Base-by-base conservation (phyloP, 2,888 invertebrate species). In the Apocheima hispidaria region DNA sequence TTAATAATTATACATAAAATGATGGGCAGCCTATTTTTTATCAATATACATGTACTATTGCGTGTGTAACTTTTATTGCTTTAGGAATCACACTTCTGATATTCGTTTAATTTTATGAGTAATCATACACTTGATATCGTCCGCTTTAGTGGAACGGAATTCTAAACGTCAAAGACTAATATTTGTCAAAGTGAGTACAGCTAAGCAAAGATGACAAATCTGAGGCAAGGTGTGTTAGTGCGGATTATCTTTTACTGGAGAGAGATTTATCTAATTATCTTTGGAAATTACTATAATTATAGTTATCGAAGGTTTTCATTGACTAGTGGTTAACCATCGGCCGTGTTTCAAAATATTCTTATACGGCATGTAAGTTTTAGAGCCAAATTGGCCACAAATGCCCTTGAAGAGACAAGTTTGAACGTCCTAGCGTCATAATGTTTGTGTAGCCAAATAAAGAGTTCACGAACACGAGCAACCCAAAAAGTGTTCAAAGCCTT, bases 121-220 rank as follows among this genome's bases (percentile, higher is more conserved):
- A 35, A 33, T 14, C 23, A 16, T 26, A 23, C 7, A 36, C 23
- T 51, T 28, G 12, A 10, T 51, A 51, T 38, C 3, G 14, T 38
- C 16, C 28, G 28, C 20, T n/a, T 49, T 41, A 49, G 44, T 30
- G 58, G 38, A 58, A 51, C 38, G 49, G 36, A 54, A 49, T 53
- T 53, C 40, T 38, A 10, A 33, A 48, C 20, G 28, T 20, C 12
- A 30, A 44, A 18, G 9, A 30, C 23, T n/a, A 51, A 52, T 58
- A 41, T 49, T 49, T 49, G 28, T 52, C 41, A 10, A 51, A 51
- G 35, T 18, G 18, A 33, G 40, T 38, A 46, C 51, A 40, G 52
- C 23, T 48, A 48, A 35, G n/a, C 33, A 38, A 53, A 59, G 38
- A 46, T 52, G 44, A 44, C 36, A 50, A 12, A n/a, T 36, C 54